Base-by-base conservation (phyloP, 2,113 vertebrate genomes). In the Macrotus californicus region DNA sequence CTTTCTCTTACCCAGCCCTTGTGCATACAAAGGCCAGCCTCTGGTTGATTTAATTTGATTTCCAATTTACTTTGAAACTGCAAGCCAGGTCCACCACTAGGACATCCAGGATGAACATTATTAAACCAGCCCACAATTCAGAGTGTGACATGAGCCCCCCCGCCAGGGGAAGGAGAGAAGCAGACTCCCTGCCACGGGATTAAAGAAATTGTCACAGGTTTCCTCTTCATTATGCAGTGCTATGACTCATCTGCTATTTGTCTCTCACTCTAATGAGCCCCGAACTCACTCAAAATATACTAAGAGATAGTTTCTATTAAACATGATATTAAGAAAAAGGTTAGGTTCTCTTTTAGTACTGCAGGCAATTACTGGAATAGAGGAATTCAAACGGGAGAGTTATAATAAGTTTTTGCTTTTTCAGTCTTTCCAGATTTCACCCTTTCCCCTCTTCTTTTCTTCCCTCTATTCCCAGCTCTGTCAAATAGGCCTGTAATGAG, bases 261-360 rank as follows among this genome's bases (percentile, higher is more conserved):
- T 96, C 79, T 56, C 75, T 96, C 77, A 41, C 11, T 29, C 64
- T 96, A 83, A 84, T 70, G 77, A 87, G 19, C 82, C 72, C 64
- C 8, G 11, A 87, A 89, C 52, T 89, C 80, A 94, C 89, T 95
- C 89, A 92, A 88, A 94, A 91, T 95, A 91, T 50, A 85, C 96
- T 89, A 52, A 94, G 86, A 94, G 82, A 66, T 6, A 52, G 46
- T 95, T 97, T 96, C 95, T 96, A 94, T 93, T 90, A 96, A 96
- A 83, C 69, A 84, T 72, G 72, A 48, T 83, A 94, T 90, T 94
- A 94, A 94, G 81, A 85, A 86, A 95, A 95, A 96, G 75, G 24
- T 94, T 96, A 96, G 75, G 24, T 94, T 95, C n/a, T 88, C 82
- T 94, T 92, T 87, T 82, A 91, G 73, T 83, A 93, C 86, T 90